Base-by-base conservation (phyloP, 2,888 invertebrate species). In the Leucoptera coffeella region DNA sequence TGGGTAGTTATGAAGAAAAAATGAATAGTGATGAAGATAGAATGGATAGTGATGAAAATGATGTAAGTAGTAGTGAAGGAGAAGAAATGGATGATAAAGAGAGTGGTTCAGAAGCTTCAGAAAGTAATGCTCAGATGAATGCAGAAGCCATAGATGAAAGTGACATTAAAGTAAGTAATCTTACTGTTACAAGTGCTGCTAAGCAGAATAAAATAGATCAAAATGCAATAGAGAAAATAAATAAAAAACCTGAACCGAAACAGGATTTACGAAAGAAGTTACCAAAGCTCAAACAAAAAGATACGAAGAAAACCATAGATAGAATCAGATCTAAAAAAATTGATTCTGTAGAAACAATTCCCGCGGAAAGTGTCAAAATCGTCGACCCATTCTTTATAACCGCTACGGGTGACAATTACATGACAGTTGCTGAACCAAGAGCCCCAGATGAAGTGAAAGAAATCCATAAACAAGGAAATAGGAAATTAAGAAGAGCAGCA, bases 301-400 rank as follows among this genome's bases (percentile, higher is more conserved):
- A 17, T 9, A 17, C 17, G 6, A 17, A 7, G 50, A 47, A 29
- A 59, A 55, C 43, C 37, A 62, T 59, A 41, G 56, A 56, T 13
- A 28, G 33, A 4, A 45, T 46, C 25, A 65, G 64, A 38, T 58
- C 53, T 29, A 64, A 56, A 30, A n/a, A 59, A 57, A 26, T 45
- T 35, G 48, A 46, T 22, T 24, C 19, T 7, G 39, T 42, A 20
- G 22, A 26, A 27, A 46, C 48, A 13, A 13, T 17, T 24, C 36
- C 39, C 12, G 20, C 32, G 5, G 30, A 34, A 27, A 46, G 43
- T 6, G 46, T 38, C 12, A 65, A 61, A 44, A 45, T 58, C 19
- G 60, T 58, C 4, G 72, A 72, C 45, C 59, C 69, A 15, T 72
- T 72, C 40, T 72, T 72, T 34, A 54, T 59, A 14, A 72, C 65